Conservation (phyloP, 2,797 vertebrate genomes). For the Denticeps clupeoides region DNA sequence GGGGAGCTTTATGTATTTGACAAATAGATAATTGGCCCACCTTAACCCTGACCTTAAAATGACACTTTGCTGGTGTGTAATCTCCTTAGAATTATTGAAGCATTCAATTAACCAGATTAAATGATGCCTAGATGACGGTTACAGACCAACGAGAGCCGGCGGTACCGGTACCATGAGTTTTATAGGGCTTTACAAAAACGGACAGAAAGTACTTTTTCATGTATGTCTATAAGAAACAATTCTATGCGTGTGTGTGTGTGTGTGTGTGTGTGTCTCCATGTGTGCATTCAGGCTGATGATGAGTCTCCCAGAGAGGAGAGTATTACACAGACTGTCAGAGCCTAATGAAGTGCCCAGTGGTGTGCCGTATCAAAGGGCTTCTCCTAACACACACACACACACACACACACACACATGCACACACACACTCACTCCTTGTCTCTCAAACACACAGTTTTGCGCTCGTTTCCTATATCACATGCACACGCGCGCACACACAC, state of each 20-base stretch:
- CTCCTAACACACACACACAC: constrained; percentile 13
- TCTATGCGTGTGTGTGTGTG: constrained; percentile 4
- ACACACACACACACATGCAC: constrained; percentile 18
- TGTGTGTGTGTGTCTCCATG: background rate
- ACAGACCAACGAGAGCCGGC: constrained; percentile 24
- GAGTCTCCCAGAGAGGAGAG: constrained; percentile 16
- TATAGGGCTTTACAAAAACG: no score
- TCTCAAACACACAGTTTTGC: constrained; percentile 2
- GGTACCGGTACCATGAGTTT: no score
- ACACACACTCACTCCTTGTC: constrained; percentile 7
- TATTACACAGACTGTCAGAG: constrained; percentile 28
- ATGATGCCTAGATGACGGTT: constrained; percentile 45
- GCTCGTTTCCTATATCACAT: background rate
- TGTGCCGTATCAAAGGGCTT: constrained; percentile 28
- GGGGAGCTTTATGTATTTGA: constrained; percentile 62
- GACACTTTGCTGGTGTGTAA: constrained; percentile 56
- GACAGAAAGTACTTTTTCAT: no score
- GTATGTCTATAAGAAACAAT: no score
- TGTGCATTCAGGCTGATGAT: constrained; percentile 17
- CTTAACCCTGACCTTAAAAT: constrained; percentile 60
- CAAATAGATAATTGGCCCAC: constrained; percentile 68
- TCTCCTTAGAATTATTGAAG: constrained; percentile 63
- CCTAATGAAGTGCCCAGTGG: constrained; percentile 30
- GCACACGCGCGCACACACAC: no score
- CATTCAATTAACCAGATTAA: constrained; percentile 67